These are phyloP conservation scores for Nephrotoma guestfalica DNA, from an alignment of 2,888 invertebrate genomes.

Conservation along the genomic window DNA sequence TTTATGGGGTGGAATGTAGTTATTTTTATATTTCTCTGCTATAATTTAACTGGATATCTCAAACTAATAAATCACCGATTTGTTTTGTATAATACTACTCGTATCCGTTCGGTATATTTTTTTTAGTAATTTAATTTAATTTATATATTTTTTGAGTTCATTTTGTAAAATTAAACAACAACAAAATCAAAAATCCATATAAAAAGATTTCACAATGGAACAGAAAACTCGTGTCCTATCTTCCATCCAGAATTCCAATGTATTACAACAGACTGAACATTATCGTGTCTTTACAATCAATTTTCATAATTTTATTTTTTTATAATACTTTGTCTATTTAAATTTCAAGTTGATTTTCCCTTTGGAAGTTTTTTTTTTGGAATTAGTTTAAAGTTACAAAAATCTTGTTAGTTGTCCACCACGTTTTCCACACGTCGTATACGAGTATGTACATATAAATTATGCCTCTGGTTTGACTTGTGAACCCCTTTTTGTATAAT, in stretches of 20 bases:
- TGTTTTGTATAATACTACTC: background rate
- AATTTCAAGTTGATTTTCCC: background rate
- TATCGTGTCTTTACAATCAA: background rate
- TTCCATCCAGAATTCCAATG: background rate
- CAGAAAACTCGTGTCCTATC: background rate
- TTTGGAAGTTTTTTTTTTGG: background rate
- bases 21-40: background rate
- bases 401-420: background rate
- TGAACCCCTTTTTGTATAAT: background rate
- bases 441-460: background rate
- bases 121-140: background rate
- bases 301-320: background rate
- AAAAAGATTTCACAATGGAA: background rate
- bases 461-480: background rate
- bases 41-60: background rate
- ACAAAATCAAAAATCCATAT: background rate
- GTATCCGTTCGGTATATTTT: background rate
- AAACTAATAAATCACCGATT: background rate
- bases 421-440: background rate
- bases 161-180: background rate
- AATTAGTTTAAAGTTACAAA: background rate
- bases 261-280: background rate
- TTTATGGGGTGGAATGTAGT: slow-evolving; percentile 3
- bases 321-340: background rate
- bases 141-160: background rate